Evolutionary conservation across 2,113 vertebrate genomes (phyloP), one percentile per base, ranked within the genome.

Genomic region (Platichthys stellatus): DNA sequence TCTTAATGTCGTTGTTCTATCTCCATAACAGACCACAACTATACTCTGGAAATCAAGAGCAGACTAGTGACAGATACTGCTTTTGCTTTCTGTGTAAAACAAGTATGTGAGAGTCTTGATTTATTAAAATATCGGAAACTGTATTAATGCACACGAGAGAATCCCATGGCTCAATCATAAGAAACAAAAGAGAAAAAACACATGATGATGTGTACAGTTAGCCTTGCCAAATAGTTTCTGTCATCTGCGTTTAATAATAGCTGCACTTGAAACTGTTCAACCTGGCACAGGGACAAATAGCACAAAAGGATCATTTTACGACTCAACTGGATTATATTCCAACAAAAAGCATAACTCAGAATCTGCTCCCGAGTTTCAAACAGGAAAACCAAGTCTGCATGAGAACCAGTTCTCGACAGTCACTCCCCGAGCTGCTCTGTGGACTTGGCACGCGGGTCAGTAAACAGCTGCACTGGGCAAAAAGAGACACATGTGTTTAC

Each of bases 181-280:
- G 2, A 6, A 53, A 43, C 5, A 1, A 47, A 51, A n/a, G 54
- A 31, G 43, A 28, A 31, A 31, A 31, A 54, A 14, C 47, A 35
- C 21, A 49, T 9, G 26, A 74, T 35, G 47, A 73, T 47, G 47
- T 83, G 73, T 72, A 21, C 20, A 64, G 63, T 77, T 70, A 75
- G 69, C 23, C 47, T 28, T 69, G 78, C 61, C 71, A 84, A 78
- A 84, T 60, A 69, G 12, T 69, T 77, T 83, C 68, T n/a, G 53
- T 86, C 89, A 88, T 88, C 76, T 84, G 89, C 28, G 21, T 84
- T 85, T 89, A 83, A 89, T 90, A 84, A 87, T 76, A 85, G 76
- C 79, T 69, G 68, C 73, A 78, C 78, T 80, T 85, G 38, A 80
- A 86, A 83, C 81, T 73, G 77, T 76, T 85, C 31, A 1, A 82